These are phyloP conservation scores for Sweltsa coloradensis DNA, from an alignment of 1,140 invertebrate genomes.

Conservation along the genomic window DNA sequence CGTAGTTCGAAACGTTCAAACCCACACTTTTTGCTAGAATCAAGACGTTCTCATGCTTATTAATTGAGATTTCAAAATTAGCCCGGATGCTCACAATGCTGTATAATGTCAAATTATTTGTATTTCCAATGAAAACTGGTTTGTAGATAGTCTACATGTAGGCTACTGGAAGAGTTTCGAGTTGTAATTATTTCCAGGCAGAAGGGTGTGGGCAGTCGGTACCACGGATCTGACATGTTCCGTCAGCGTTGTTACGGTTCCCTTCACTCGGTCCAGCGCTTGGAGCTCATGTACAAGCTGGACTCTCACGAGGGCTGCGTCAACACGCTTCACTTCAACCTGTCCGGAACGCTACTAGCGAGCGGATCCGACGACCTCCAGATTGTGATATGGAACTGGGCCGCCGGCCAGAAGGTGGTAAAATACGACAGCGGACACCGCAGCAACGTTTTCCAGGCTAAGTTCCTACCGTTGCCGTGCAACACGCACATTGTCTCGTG, in stretches of 20 bases:
- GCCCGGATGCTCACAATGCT: neutral
- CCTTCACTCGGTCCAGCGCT: constrained; percentile 64
- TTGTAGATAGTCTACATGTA: neutral
- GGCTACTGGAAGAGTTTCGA: neutral
- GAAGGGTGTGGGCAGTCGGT: constrained; percentile 34
- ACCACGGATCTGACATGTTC: constrained; percentile 44
- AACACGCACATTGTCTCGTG: constrained; percentile 77
- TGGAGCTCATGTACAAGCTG: constrained; percentile 67
- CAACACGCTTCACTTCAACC: constrained; percentile 84
- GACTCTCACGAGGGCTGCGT: constrained; percentile 79
- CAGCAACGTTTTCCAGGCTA: constrained; percentile 80
- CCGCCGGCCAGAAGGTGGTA: constrained; percentile 46
- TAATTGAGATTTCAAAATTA: constrained; percentile 15
- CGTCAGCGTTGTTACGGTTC: constrained; percentile 65
- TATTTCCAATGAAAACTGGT: neutral
- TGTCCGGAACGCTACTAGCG: constrained; percentile 56
- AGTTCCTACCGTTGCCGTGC: constrained; percentile 52
- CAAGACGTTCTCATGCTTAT: constrained; percentile 16
- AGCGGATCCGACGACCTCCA: constrained; percentile 85
- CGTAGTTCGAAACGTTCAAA: neutral
- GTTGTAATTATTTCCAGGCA: constrained; percentile 46
- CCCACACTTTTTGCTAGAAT: neutral
- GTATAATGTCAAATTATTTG: neutral
- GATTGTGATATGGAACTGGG: constrained; percentile 86
- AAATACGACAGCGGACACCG: constrained; percentile 66